Evolutionary conservation across 2,113 vertebrate genomes (phyloP).

Genomic region (Myotis brandtii): DNA sequence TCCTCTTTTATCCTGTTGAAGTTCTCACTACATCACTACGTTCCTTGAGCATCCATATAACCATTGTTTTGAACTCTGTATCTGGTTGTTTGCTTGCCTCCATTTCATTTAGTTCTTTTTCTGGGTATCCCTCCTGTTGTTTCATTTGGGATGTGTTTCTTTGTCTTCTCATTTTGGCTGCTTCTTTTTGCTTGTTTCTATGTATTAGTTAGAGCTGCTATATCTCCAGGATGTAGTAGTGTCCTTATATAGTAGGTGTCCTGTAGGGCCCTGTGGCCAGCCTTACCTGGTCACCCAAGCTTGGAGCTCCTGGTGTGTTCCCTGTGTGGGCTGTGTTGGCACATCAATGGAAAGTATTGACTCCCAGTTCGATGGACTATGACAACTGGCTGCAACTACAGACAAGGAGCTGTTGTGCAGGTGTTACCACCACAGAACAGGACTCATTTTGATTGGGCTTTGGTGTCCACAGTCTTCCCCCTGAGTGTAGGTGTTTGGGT

Average conservation of each 20-base stretch:
- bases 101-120: not conserved
- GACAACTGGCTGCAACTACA: not conserved
- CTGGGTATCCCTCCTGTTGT: not conserved
- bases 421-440: not conserved
- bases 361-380: not conserved
- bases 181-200: not conserved
- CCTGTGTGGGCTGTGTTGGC: not conserved
- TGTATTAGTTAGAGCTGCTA: not conserved
- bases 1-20: not conserved
- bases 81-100: not conserved
- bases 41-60: not conserved
- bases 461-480: not conserved
- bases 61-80: not conserved
- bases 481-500: not conserved
- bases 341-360: not conserved
- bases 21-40: not conserved
- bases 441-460: not conserved
- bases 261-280: not conserved
- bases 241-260: not conserved
- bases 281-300: not conserved
- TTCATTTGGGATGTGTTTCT: not conserved
- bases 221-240: not conserved
- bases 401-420: not conserved
- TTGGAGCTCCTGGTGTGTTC: not conserved
- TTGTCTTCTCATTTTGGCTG: not conserved